These are phyloP conservation scores for Protobothrops flavoviridis DNA, from an alignment of 2,113 vertebrate species.

Conservation along the genomic window DNA sequence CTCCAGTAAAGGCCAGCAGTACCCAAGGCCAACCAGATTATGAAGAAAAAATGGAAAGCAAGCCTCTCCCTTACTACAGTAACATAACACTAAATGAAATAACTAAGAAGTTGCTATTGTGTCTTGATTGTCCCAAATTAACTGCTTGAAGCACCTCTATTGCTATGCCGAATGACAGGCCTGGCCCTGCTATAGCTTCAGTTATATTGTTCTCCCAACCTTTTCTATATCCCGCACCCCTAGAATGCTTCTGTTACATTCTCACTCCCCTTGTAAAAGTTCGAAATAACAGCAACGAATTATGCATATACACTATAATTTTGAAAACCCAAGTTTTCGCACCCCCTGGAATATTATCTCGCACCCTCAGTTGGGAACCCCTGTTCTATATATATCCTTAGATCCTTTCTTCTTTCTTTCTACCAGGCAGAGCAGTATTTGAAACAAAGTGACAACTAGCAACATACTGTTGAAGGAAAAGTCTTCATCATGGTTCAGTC, in stretches of 20 bases:
- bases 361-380: no score
- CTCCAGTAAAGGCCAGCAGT: neutral
- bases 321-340: no score
- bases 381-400: neutral
- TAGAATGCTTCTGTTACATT: no score
- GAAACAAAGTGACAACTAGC: neutral
- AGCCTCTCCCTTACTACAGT: neutral
- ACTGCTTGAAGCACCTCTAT: neutral
- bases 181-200: neutral
- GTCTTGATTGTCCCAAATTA: neutral
- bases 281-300: no score
- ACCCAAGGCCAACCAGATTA: neutral
- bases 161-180: neutral
- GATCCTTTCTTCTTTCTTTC: neutral
- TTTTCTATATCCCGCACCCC: no score
- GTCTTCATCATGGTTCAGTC: no score
- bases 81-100: neutral
- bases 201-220: neutral
- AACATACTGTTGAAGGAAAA: neutral
- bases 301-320: no score
- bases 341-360: no score
- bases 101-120: neutral
- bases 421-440: neutral
- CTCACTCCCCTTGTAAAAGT: no score
- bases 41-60: neutral